These are phyloP conservation scores for Hypolimnas misippus DNA, from an alignment of 2,888 invertebrate genomes.

Conservation along the genomic window DNA sequence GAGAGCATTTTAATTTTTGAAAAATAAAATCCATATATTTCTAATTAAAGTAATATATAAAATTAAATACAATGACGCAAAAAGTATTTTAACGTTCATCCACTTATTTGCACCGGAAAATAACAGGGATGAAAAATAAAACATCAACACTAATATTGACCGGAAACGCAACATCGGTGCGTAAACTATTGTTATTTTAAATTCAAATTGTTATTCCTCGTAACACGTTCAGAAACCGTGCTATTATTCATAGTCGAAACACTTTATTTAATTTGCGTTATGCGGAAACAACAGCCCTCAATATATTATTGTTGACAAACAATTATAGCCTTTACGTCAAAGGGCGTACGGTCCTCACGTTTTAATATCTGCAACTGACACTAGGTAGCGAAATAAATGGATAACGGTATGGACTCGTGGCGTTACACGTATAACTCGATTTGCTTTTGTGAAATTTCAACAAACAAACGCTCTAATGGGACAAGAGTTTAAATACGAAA, in stretches of 20 bases:
- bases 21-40: too few species aligned
- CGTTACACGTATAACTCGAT: slow-evolving; percentile 76
- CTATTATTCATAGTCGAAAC: slow-evolving; percentile 70
- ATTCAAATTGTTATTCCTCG: slow-evolving; percentile 41
- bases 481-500: slow-evolving; percentile 72
- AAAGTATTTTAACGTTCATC: too few species aligned
- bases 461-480: slow-evolving; percentile 69
- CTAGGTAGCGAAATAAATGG: slow-evolving; percentile 72
- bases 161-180: slow-evolving; percentile 43
- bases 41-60: too few species aligned
- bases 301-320: slow-evolving; percentile 25
- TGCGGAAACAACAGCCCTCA: slow-evolving; percentile 55
- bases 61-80: too few species aligned
- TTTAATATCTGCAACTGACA: slow-evolving; percentile 39
- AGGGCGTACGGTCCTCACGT: slow-evolving; percentile 7
- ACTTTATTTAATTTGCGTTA: slow-evolving; percentile 79
- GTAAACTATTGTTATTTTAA: slow-evolving; percentile 46
- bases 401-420: slow-evolving; percentile 63
- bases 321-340: slow-evolving; percentile 19
- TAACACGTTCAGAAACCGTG: slow-evolving; percentile 44
- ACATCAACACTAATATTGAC: slow-evolving; percentile 28
- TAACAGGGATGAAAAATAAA: slow-evolving; percentile 10
- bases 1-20: too few species aligned
- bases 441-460: slow-evolving; percentile 72
- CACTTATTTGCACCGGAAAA: neutral